These are phyloP conservation scores for Drosophila arawakana DNA, from an alignment of 1,140 invertebrate genomes.

Conservation along the genomic window DNA sequence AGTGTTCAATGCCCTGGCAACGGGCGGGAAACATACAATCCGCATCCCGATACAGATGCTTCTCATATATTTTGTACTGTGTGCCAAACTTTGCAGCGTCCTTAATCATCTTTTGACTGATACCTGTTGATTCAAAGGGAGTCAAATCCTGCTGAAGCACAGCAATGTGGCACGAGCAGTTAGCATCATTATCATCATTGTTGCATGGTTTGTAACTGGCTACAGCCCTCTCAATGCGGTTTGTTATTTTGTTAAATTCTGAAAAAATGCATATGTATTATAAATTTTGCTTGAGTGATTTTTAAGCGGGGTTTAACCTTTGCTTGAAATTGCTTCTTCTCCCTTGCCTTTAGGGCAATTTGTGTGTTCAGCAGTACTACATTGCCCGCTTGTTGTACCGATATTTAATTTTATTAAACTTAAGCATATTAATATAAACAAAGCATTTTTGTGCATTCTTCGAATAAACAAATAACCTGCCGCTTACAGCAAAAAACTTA, in stretches of 20 bases:
- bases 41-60: constrained; percentile 92
- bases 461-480: constrained; percentile 43
- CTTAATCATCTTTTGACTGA: constrained; percentile 88
- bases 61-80: constrained; percentile 91
- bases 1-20: constrained; percentile 96
- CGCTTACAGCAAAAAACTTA: constrained; percentile 13
- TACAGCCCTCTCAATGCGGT: constrained; percentile 72
- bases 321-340: background rate
- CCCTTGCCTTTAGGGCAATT: background rate
- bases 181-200: constrained; percentile 61
- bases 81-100: constrained; percentile 87
- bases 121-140: constrained; percentile 87
- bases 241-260: constrained; percentile 40
- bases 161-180: constrained; percentile 87
- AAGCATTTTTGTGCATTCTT: constrained; percentile 47
- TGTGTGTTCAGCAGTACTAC: background rate
- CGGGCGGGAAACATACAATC: constrained; percentile 96
- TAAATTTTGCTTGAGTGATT: background rate
- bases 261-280: background rate
- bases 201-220: constrained; percentile 52
- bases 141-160: constrained; percentile 90
- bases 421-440: constrained; percentile 44
- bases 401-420: constrained; percentile 7
- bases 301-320: constrained; percentile 30
- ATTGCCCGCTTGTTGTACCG: constrained; percentile 19